Evolutionary conservation across 2,888 invertebrate species (phyloP), one percentile per base, ranked within the genome.

Genomic region (Didymodactylos carnosus): DNA sequence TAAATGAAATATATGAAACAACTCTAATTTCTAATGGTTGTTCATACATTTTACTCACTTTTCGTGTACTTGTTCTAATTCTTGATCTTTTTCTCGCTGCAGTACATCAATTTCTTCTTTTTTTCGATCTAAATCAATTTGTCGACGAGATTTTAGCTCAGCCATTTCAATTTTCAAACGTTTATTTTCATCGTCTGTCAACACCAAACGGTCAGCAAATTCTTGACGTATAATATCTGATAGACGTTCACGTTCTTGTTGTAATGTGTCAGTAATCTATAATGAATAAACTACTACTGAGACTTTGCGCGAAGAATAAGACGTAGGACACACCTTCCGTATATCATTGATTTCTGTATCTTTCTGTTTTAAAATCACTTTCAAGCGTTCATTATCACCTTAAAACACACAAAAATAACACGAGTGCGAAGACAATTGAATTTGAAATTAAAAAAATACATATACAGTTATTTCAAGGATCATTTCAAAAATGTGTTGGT

Each of bases 221-320:
- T 84, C 84, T 77, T 83, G 83, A 39, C 84, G 78, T n/a, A 84
- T 80, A 13, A 84, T 81, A 72, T 84, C 83, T 1, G 82, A 80
- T 29, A 83, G 81, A 39, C 80, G 78, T 23, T 72, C 69, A 23
- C 75, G 62, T 39, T 75, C 75, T 39, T 72, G 51, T 72, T 75
- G 73, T 43, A 71, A 43, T 23, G 74, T 72, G n/a, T 75, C 75
- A 23, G 75, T 75, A 8, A 72, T 29, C 53, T 62, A n/a, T n/a
- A n/a, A n/a, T n/a, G n/a, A n/a, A n/a, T n/a, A n/a, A n/a, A n/a
- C n/a, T n/a, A n/a, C n/a, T n/a, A n/a, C n/a, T n/a, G n/a, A n/a
- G n/a, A n/a, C n/a, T n/a, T n/a, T n/a, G n/a, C n/a, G n/a, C n/a
- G n/a, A n/a, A n/a, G n/a, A n/a, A n/a, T n/a, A n/a, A n/a, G n/a